Evolutionary conservation across 2,888 invertebrate species (phyloP), one percentile per base, ranked within the genome.

Genomic region (Diloba caeruleocephala): DNA sequence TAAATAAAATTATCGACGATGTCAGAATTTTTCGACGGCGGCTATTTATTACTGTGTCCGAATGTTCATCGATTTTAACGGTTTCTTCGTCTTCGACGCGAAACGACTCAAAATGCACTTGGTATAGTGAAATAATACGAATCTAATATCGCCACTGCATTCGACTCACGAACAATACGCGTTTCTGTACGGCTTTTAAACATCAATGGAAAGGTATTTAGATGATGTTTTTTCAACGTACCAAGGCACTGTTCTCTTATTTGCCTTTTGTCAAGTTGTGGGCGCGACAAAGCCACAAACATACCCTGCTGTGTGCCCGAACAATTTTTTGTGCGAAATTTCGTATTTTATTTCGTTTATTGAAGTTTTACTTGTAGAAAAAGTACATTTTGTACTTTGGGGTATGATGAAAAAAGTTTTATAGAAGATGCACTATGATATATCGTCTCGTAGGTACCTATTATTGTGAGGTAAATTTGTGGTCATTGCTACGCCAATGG

Each of bases 261-360:
- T 92, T 92, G 92, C 90, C 91, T 85, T 89, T 93, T 93, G 92
- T 92, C 78, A 79, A 79, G 82, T 86, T 85, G 91, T 92, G 91
- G 93, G 93, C 91, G 90, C 92, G 93, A 92, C 92, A 91, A 90
- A 85, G 88, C 92, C 92, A 83, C 92, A 92, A 92, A 90, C 90
- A 89, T 87, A 79, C 87, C 92, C 90, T 83, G 92, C 92, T 88
- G 92, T 73, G 92, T 80, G 82, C 79, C 88, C 86, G 85, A 86
- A 79, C 76, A 77, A 83, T 88, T 92, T 91, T 79, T 92, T 91
- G 86, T 78, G 61, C 56, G 42, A 79, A 84, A 88, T 84, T 88
- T 85, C 85, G 90, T 89, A 92, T 92, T 92, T 92, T 89, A 91
- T 91, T 91, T 86, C 90, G 75, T 85, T 88, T 86, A 88, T 89